Percentiles rank a stretch among this genome's conserved stretches.
Conservation (phyloP, 2,888 invertebrate genomes). For the Drosophila ustulata region DNA sequence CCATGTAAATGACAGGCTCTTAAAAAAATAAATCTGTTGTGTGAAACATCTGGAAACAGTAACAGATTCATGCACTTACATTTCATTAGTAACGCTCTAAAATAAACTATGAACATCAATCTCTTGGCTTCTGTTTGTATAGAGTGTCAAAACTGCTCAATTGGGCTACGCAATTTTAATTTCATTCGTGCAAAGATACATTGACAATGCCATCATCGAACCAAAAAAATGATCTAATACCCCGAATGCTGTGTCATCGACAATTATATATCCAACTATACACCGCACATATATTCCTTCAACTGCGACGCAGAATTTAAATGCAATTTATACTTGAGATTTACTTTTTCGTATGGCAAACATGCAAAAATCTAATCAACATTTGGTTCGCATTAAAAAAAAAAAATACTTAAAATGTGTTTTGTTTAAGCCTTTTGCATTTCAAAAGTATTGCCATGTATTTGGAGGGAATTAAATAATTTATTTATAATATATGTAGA, state of each 20-base stretch:
- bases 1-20: slow-evolving; percentile 1
- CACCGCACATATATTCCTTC: slow-evolving; percentile 36
- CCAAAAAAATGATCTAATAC: slow-evolving; percentile 71
- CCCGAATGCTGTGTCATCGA: slow-evolving; percentile 64
- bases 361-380: slow-evolving; percentile 73
- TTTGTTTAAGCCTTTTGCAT: slow-evolving; percentile 57
- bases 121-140: background rate
- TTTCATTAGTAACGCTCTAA: background rate
- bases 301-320: slow-evolving; percentile 65
- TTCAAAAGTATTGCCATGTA: slow-evolving; percentile 48
- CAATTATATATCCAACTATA: slow-evolving; percentile 63
- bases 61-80: background rate
- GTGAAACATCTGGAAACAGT: slow-evolving; percentile 16
- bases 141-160: background rate
- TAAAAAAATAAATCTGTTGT: slow-evolving; percentile 2
- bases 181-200: slow-evolving; percentile 19
- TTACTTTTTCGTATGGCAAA: slow-evolving; percentile 46
- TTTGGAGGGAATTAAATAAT: slow-evolving; percentile 45
- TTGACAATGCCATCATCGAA: slow-evolving; percentile 57
- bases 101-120: background rate
- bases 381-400: slow-evolving; percentile 6
- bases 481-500: slow-evolving; percentile 46
- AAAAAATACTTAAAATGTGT: slow-evolving; percentile 30
- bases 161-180: slow-evolving; percentile 13
- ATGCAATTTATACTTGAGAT: slow-evolving; percentile 72